These are phyloP conservation scores for Xestia rhomboidea DNA, from an alignment of 2,888 invertebrate species.

Conservation along the genomic window DNA sequence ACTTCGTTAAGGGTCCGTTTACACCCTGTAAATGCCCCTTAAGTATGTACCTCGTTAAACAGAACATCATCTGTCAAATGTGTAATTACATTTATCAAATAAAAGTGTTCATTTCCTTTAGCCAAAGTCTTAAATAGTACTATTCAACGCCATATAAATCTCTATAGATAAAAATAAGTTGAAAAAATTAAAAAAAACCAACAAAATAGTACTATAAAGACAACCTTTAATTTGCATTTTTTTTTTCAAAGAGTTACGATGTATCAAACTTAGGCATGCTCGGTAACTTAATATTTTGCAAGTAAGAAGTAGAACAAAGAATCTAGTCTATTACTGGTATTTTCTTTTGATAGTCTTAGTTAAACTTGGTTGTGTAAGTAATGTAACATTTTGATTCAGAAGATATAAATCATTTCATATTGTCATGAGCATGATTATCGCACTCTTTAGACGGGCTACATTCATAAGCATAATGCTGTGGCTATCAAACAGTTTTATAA, in stretches of 20 bases:
- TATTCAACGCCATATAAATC: slow-evolving; percentile 26
- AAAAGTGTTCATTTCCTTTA: slow-evolving; percentile 55
- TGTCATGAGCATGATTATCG: slow-evolving; percentile 65
- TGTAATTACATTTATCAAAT: neutral
- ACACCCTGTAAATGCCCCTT: no score
- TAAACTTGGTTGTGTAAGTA: slow-evolving; percentile 48
- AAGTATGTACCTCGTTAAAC: neutral
- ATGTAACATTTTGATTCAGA: slow-evolving; percentile 33
- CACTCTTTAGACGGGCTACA: slow-evolving; percentile 55
- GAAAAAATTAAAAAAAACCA: neutral
- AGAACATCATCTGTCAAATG: neutral
- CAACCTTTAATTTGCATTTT: slow-evolving; percentile 50
- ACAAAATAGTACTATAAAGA: slow-evolving; percentile 57
- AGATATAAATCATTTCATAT: slow-evolving; percentile 45
- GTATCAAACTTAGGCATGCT: slow-evolving; percentile 63
- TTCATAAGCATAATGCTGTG: slow-evolving; percentile 59
- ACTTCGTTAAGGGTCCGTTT: no score
- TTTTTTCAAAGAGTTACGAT: slow-evolving; percentile 44
- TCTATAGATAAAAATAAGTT: neutral
- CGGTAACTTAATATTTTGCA: slow-evolving; percentile 48
- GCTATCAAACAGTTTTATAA: slow-evolving; percentile 19
- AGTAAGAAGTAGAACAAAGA: slow-evolving; percentile 47
- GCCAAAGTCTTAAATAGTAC: slow-evolving; percentile 58
- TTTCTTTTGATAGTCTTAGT: slow-evolving; percentile 53
- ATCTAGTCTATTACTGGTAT: slow-evolving; percentile 41